These are phyloP conservation scores for Myripristis murdjan DNA, from an alignment of 2,797 vertebrate genomes.

Conservation along the genomic window DNA sequence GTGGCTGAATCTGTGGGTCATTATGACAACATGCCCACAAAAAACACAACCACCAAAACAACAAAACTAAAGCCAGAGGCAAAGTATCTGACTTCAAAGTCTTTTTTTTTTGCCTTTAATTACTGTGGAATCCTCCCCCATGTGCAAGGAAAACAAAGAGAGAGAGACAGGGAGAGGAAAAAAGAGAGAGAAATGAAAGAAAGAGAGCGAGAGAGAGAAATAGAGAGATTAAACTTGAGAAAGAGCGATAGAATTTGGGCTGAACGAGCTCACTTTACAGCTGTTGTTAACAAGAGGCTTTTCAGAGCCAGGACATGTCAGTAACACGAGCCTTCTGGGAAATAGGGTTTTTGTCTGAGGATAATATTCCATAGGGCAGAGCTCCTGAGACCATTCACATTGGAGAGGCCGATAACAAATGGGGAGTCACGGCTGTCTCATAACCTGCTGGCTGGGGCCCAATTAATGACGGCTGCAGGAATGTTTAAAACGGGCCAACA, in stretches of 20 bases:
- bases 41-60: constrained; percentile 40
- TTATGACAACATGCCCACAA: constrained; percentile 39
- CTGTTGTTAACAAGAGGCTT: constrained; percentile 77
- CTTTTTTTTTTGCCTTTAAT: constrained; percentile 59
- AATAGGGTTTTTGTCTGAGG: constrained; percentile 72
- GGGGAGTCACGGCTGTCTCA: constrained; percentile 59
- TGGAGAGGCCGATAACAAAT: constrained; percentile 52
- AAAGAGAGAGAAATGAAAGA: constrained; percentile 63
- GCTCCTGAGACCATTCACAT: constrained; percentile 56
- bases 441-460: constrained; percentile 49
- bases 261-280: constrained; percentile 76
- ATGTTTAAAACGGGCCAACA: constrained; percentile 35
- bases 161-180: constrained; percentile 25
- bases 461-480: constrained; percentile 72
- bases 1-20: constrained; percentile 27
- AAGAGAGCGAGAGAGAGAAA: constrained; percentile 48
- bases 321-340: constrained; percentile 84
- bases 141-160: constrained; percentile 46
- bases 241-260: constrained; percentile 53
- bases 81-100: constrained; percentile 72
- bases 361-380: constrained; percentile 77
- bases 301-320: constrained; percentile 73
- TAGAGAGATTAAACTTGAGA: constrained; percentile 64
- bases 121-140: constrained; percentile 56
- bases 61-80: constrained; percentile 55